Percentiles rank a stretch among this genome's conserved stretches.
phyloP scores from a whole-genome alignment of 2,113 vertebrate genomes.

The Turdus rufiventris region DNA sequence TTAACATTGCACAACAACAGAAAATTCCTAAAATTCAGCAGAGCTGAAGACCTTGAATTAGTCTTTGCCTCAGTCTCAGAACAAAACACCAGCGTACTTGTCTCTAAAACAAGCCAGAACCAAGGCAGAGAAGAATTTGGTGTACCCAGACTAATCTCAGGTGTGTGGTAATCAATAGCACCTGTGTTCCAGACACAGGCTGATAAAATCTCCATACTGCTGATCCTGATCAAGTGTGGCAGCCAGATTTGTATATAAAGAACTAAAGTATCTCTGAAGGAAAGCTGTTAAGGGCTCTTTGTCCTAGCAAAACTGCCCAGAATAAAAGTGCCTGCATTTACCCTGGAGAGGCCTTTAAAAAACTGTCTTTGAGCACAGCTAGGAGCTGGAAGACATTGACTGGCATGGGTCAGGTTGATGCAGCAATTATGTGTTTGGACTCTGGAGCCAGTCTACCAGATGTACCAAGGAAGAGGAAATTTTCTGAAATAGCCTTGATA shows the following conservation, averaged over 20 bases:
- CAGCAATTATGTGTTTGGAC: neutral
- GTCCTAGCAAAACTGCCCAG: neutral
- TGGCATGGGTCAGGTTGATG: neutral
- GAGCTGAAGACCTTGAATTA: neutral
- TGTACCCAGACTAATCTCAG: neutral
- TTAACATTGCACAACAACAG: neutral
- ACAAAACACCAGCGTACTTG: neutral
- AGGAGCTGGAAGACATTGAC: slow-evolving; percentile 18
- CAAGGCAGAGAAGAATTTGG: neutral
- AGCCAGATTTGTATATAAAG: neutral
- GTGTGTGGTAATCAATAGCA: neutral
- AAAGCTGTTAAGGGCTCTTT: neutral
- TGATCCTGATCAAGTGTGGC: neutral
- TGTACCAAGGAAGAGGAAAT: neutral
- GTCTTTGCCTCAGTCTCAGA: neutral
- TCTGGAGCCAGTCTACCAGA: neutral
- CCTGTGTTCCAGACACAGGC: neutral
- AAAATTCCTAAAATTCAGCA: neutral
- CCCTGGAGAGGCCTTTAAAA: neutral
- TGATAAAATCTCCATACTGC: neutral
- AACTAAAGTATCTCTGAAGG: neutral
- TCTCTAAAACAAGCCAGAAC: neutral
- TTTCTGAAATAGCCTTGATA: slow-evolving; percentile 37
- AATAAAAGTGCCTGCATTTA: neutral
- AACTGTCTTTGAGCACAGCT: neutral